phyloP scores from a whole-genome alignment of 2,888 invertebrate genomes.

The Incurvaria masculella region DNA sequence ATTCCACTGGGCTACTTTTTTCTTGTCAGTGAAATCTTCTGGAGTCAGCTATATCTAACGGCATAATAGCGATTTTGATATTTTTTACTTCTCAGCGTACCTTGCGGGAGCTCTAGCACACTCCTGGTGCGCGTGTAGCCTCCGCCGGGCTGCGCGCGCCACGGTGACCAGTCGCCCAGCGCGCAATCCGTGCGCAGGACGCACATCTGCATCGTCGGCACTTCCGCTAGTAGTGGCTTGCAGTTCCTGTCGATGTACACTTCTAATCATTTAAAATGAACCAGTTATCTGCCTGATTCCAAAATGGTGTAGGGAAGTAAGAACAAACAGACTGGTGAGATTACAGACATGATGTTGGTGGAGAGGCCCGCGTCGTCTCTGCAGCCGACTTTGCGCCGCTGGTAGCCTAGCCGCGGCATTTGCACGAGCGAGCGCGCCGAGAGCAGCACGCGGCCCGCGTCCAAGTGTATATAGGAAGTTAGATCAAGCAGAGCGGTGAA shows the following conservation, averaged over 20 bases:
- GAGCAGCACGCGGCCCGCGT: not conserved
- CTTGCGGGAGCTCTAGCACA: slow-evolving; percentile 40
- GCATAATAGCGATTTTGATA: too few species aligned
- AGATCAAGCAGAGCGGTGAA: too few species aligned
- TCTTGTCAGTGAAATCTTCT: too few species aligned
- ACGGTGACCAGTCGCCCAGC: slow-evolving; percentile 57
- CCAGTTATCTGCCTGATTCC: too few species aligned
- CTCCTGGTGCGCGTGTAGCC: slow-evolving; percentile 44
- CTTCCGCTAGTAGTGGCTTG: slow-evolving; percentile 1
- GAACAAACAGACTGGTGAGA: too few species aligned
- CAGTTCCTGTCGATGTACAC: slow-evolving; percentile 9
- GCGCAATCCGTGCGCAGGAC: slow-evolving; percentile 53
- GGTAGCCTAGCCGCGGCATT: slow-evolving; percentile 44
- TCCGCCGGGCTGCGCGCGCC: slow-evolving; percentile 53
- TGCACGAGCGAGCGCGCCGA: slow-evolving; percentile 26
- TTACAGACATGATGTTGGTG: slow-evolving; percentile 43
- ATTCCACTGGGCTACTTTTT: too few species aligned
- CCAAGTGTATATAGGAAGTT: too few species aligned
- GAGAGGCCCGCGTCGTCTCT: slow-evolving; percentile 37
- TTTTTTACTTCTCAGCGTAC: too few species aligned
- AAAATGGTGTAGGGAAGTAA: too few species aligned
- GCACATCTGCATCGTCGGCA: slow-evolving; percentile 33
- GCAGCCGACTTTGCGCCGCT: slow-evolving; percentile 43
- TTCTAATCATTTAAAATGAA: too few species aligned
- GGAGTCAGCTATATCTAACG: too few species aligned